Percentiles rank a stretch among this genome's conserved stretches.
phyloP scores from a whole-genome alignment of 2,797 vertebrate species.

The Halcyon smyrnensis region DNA sequence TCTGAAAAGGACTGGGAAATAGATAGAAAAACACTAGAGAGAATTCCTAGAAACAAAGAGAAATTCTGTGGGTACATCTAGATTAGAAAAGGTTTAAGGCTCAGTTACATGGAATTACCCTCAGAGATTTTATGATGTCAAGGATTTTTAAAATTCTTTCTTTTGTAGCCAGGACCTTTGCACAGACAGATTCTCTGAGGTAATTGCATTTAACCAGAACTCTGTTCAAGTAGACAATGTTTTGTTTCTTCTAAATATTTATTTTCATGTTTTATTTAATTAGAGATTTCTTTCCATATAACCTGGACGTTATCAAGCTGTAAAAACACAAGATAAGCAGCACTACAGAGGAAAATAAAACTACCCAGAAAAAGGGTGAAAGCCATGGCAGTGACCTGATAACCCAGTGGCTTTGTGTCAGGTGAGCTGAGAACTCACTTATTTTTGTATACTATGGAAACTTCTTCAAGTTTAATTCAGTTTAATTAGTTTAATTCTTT shows the following conservation, averaged over 20 bases:
- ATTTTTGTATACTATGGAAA: background rate
- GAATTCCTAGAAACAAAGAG: background rate
- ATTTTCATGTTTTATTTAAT: background rate
- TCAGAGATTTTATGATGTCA: background rate
- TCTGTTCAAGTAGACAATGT: background rate
- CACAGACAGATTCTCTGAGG: background rate
- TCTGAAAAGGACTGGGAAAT: background rate
- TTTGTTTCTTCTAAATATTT: background rate
- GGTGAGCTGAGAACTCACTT: background rate
- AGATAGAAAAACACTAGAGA: background rate
- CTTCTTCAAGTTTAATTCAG: background rate
- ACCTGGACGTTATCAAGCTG: background rate
- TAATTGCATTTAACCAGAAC: background rate
- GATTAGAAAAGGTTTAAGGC: constrained; percentile 40
- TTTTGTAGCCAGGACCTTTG: constrained; percentile 6
- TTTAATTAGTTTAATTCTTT: too few species aligned
- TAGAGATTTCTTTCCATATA: background rate
- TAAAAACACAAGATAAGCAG: background rate
- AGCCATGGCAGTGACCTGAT: background rate
- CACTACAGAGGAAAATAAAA: background rate
- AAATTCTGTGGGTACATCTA: background rate
- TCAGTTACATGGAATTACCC: constrained; percentile 14
- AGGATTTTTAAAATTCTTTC: background rate
- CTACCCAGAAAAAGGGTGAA: background rate
- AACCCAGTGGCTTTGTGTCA: background rate